Percentiles rank a stretch among this genome's conserved stretches.
These are phyloP conservation scores for Tetranychus truncatus DNA, from an alignment of 2,888 invertebrate genomes.

Conservation along the genomic window DNA sequence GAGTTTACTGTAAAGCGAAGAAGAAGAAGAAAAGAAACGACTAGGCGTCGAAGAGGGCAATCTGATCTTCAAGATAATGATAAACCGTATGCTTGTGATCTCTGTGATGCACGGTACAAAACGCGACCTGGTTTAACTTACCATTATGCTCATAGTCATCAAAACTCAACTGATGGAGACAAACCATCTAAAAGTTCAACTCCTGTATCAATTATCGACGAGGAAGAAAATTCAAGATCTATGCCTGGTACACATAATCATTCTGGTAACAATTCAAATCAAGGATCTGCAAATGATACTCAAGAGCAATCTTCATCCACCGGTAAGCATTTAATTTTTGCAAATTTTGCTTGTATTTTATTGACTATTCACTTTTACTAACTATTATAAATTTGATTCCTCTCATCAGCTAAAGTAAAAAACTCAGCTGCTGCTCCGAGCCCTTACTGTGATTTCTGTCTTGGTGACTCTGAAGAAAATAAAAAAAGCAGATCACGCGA, in stretches of 20 bases:
- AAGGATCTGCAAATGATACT: constrained; percentile 22
- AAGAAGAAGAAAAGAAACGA: constrained; percentile 36
- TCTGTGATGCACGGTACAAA: constrained; percentile 89
- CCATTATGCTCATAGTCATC: constrained; percentile 49
- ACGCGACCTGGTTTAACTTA: constrained; percentile 84
- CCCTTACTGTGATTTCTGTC: constrained; percentile 92
- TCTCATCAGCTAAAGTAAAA: no score
- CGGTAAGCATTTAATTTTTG: background rate
- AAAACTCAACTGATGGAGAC: constrained; percentile 20
- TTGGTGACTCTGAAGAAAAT: constrained; percentile 83
- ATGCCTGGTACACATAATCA: background rate
- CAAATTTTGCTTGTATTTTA: background rate
- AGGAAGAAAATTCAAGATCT: constrained; percentile 14
- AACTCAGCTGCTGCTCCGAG: constrained; percentile 44
- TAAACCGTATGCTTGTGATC: constrained; percentile 77
- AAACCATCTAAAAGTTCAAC: constrained; percentile 7
- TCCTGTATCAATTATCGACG: constrained; percentile 13
- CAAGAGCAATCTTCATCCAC: constrained; percentile 7
- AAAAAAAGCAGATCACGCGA: constrained; percentile 87
- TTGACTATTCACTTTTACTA: background rate
- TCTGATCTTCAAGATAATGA: constrained; percentile 35
- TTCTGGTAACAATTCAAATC: background rate
- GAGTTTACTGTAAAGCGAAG: constrained; percentile 50
- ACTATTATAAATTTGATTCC: no score
- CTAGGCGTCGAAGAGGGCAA: constrained; percentile 22